phyloP scores from a whole-genome alignment of 1,140 invertebrate species.

The Drosophila grimshawi region DNA sequence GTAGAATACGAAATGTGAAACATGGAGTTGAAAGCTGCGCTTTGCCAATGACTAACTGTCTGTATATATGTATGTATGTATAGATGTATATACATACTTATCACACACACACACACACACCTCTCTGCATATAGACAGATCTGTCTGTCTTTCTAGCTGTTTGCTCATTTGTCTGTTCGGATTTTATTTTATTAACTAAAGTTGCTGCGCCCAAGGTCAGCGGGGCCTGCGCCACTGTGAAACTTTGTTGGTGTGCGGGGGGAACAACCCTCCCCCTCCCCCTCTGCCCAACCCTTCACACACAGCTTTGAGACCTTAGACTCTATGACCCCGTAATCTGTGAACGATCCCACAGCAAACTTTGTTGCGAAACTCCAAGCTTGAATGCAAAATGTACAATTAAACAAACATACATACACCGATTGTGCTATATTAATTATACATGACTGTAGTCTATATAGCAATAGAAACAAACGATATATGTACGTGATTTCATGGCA shows the following conservation, averaged over 20 bases:
- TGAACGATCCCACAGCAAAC: slow-evolving; percentile 17
- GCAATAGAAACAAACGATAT: slow-evolving; percentile 14
- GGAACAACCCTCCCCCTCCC: too few species aligned
- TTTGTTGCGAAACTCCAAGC: slow-evolving; percentile 59
- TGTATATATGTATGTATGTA: slow-evolving; percentile 15
- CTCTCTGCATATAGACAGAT: slow-evolving; percentile 23
- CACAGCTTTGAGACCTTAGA: slow-evolving; percentile 16
- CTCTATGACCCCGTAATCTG: slow-evolving; percentile 10
- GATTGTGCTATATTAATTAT: slow-evolving; percentile 29
- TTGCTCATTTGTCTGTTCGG: slow-evolving; percentile 6
- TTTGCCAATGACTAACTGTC: slow-evolving; percentile 65
- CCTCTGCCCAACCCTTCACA: neutral
- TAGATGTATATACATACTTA: neutral
- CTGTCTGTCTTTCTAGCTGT: neutral
- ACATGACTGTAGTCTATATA: slow-evolving; percentile 34
- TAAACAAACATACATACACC: neutral
- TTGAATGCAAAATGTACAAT: slow-evolving; percentile 57
- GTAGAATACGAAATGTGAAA: slow-evolving; percentile 28
- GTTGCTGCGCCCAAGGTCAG: slow-evolving; percentile 56
- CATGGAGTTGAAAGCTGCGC: slow-evolving; percentile 16
- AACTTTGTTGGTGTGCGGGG: slow-evolving; percentile 22
- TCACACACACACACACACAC: neutral
- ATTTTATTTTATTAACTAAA: slow-evolving; percentile 38
- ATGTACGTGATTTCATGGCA: slow-evolving; percentile 47
- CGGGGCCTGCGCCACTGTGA: slow-evolving; percentile 40